Evolutionary conservation across 1,140 invertebrate species (phyloP), one percentile per base, ranked within the genome.

Genomic region (Daktulosphaira vitifoliae): DNA sequence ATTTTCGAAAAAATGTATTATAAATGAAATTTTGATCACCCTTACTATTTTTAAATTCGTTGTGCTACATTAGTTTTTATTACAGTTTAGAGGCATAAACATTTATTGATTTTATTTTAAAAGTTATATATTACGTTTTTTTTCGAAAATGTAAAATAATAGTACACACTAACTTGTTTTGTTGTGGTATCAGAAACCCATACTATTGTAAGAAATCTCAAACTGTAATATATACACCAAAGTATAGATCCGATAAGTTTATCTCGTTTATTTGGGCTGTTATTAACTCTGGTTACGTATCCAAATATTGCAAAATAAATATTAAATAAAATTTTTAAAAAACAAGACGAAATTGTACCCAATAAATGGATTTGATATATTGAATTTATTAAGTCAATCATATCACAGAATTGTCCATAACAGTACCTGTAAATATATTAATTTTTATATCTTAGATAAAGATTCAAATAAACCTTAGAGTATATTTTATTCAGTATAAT

Each of bases 261-360:
- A n/a, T 52, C 25, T 11, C 33, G 23, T 33, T 62, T 23, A 25
- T 56, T 69, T 18, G 50, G n/a, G n/a, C n/a, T 22, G 26, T 29
- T 38, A 22, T 67, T 65, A 1, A 66, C 48, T 6, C 54, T 59
- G 25, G 67, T 62, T 7, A 67, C 62, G 22, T 68, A 66, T n/a
- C 70, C 67, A 22, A 70, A 70, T 54, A 70, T 67, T 2, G 67
- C 53, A 26, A 70, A 70, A 65, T 70, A 70, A 39, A 69, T 56
- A 42, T 70, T 69, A 26, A 70, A 68, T 13, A 70, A 52, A 13
- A 65, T 18, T 66, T 69, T 70, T 16, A 68, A n/a, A 46, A 70
- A 70, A 59, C 70, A 70, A 2, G 65, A 49, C 13, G 59, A 44
- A 25, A 68, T 33, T 1, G 68, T 59, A 11, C 66, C 49, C 18